A percentile compares a stretch with the other conserved stretches of the same genome.
These are phyloP conservation scores for Turdus rufiventris DNA, from an alignment of 2,113 vertebrate species.

Conservation along the genomic window DNA sequence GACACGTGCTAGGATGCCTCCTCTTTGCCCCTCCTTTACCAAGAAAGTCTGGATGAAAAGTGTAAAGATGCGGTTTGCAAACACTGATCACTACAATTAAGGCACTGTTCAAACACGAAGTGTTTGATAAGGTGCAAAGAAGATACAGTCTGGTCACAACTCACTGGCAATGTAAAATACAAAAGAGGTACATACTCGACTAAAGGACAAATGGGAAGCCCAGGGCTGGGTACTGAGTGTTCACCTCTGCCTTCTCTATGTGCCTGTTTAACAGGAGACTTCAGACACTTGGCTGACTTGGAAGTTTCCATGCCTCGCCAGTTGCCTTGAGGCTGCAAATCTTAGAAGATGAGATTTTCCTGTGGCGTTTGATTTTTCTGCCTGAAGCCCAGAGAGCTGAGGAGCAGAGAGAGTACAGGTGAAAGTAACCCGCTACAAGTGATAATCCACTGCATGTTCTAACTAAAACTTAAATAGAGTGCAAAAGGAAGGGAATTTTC, in stretches of 20 bases:
- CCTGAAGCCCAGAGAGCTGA: background rate
- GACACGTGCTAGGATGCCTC: background rate
- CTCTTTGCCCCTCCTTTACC: background rate
- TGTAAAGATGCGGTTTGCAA: background rate
- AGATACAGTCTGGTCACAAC: background rate
- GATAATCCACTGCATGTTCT: background rate
- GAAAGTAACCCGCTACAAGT: background rate
- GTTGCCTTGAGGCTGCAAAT: background rate
- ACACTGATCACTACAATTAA: background rate
- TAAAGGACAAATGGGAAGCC: background rate
- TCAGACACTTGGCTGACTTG: background rate
- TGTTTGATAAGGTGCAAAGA: background rate
- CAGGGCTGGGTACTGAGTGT: background rate
- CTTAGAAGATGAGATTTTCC: constrained; percentile 5
- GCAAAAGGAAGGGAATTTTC: background rate
- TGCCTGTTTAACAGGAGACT: background rate
- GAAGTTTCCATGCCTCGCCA: background rate
- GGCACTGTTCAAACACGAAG: background rate
- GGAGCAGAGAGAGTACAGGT: background rate
- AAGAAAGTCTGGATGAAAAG: background rate
- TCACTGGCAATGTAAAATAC: background rate
- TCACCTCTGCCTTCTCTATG: background rate
- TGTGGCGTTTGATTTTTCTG: background rate
- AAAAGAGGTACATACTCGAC: accelerated
- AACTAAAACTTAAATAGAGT: background rate